A percentile compares a stretch with the other conserved stretches of the same genome.
phyloP scores from a whole-genome alignment of 2,888 invertebrate genomes.

The Patella pellucida region DNA sequence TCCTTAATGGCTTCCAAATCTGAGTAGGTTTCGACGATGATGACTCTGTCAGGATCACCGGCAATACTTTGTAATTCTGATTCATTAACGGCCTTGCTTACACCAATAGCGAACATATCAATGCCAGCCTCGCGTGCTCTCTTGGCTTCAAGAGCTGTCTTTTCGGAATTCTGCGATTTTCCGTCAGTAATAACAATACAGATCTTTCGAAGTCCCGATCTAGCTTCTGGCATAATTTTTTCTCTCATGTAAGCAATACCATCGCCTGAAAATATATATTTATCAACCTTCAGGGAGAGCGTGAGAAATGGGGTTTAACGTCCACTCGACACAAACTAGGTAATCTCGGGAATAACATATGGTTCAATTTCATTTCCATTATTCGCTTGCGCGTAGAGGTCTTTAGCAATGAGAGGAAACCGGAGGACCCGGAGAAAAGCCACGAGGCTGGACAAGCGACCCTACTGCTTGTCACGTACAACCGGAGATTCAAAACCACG shows the following conservation, averaged over 20 bases:
- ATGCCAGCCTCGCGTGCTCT: constrained; percentile 23
- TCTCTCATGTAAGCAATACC: constrained; percentile 6
- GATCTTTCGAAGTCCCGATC: background rate
- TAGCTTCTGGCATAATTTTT: background rate
- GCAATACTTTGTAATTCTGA: constrained; percentile 36
- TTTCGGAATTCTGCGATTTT: constrained; percentile 12
- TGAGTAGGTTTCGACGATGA: constrained; percentile 29
- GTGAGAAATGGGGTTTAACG: no score
- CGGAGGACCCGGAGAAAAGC: no score
- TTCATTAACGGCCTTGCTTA: constrained; percentile 22
- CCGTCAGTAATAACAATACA: constrained; percentile 2
- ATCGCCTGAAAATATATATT: background rate
- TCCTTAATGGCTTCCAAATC: constrained; percentile 32
- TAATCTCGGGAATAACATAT: no score
- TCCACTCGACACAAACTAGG: no score
- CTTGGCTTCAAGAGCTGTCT: constrained; percentile 25
- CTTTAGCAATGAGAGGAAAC: no score
- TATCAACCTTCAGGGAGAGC: no score
- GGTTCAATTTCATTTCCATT: no score
- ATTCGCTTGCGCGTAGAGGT: no score
- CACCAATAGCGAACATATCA: constrained; percentile 36
- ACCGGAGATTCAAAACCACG: no score
- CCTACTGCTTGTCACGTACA: no score
- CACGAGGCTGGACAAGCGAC: no score
- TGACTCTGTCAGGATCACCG: constrained; percentile 23